phyloP scores from a whole-genome alignment of 2,888 invertebrate genomes.

The Apomyelois bistriatella region DNA sequence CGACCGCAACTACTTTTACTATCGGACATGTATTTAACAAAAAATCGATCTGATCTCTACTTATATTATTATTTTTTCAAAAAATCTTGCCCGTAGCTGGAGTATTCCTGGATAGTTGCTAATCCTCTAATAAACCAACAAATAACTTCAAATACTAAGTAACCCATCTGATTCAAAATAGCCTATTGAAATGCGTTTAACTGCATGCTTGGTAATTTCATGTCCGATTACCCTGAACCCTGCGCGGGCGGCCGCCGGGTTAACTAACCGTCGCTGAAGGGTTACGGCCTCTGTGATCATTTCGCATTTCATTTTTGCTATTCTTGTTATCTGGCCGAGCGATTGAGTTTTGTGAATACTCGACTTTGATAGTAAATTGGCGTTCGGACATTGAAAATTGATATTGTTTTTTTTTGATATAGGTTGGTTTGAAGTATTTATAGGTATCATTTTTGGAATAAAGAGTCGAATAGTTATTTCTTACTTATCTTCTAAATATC shows the following conservation, averaged over 20 bases:
- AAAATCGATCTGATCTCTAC: too few species aligned
- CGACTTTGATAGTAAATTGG: constrained; percentile 24
- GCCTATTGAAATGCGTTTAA: constrained; percentile 57
- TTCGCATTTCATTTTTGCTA: constrained; percentile 56
- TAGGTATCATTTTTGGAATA: too few species aligned
- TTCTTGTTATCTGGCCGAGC: constrained; percentile 54
- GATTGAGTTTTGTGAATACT: constrained; percentile 25
- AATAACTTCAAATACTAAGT: constrained; percentile 6
- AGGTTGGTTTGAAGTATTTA: not conserved
- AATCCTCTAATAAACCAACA: not conserved
- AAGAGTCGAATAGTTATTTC: too few species aligned
- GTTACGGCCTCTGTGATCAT: constrained; percentile 61
- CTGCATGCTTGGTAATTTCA: constrained; percentile 58
- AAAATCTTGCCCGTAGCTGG: too few species aligned
- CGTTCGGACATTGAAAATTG: constrained; percentile 10
- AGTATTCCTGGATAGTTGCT: too few species aligned
- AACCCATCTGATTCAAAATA: constrained; percentile 45
- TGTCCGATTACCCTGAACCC: constrained; percentile 58
- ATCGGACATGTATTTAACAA: too few species aligned
- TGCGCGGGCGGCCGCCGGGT: constrained; percentile 29
- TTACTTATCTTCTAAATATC: too few species aligned
- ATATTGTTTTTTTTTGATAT: not conserved
- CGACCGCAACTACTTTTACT: too few species aligned
- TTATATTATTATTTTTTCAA: too few species aligned
- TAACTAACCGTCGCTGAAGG: constrained; percentile 73